Evolutionary conservation across 2,113 vertebrate genomes (phyloP).

Genomic region (Sclerurus mexicanus): DNA sequence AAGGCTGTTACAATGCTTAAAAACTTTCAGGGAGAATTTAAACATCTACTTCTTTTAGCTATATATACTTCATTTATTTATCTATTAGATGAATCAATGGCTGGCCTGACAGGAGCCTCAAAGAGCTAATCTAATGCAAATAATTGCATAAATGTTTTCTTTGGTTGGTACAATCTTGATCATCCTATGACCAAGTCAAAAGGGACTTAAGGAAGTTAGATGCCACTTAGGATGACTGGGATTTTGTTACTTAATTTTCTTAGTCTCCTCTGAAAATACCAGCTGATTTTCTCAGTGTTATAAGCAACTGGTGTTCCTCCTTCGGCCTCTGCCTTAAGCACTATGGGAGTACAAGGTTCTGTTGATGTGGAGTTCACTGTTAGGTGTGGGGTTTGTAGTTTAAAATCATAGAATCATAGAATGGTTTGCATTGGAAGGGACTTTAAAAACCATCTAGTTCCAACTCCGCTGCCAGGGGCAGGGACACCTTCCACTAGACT

Average conservation of each 20-base stretch:
- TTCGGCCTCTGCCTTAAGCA: background rate
- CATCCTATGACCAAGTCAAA: background rate
- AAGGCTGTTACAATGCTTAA: background rate
- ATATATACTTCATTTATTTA: background rate
- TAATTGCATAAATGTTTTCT: background rate
- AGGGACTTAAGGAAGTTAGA: background rate
- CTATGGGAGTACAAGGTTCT: background rate
- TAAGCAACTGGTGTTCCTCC: background rate
- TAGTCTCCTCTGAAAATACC: background rate
- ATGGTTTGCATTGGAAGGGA: background rate
- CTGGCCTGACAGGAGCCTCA: background rate
- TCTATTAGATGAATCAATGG: background rate
- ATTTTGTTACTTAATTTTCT: background rate
- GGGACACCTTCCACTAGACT: no score
- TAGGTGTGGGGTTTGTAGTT: background rate
- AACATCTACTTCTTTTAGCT: background rate
- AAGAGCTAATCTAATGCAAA: background rate
- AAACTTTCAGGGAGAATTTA: background rate
- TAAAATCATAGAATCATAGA: background rate
- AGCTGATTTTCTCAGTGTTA: background rate
- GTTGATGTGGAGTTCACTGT: background rate
- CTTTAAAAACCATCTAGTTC: background rate
- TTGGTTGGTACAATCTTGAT: background rate
- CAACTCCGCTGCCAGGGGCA: background rate
- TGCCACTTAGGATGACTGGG: background rate